Evolutionary conservation across 2,113 vertebrate genomes (phyloP).

Genomic region (Dasyornis broadbenti): DNA sequence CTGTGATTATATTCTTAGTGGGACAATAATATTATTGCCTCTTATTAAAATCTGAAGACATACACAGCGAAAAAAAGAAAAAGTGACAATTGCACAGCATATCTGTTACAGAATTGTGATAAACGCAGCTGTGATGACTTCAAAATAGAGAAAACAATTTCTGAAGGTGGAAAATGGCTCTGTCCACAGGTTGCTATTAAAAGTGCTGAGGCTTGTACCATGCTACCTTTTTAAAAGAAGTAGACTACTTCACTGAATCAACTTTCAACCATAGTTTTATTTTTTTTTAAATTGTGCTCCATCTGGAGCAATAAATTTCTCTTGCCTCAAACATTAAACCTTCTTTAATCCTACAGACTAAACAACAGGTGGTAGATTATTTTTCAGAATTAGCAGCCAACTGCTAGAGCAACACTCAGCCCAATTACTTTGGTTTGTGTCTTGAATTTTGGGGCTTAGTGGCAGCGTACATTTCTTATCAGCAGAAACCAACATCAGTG

Average conservation of each 20-base stretch:
- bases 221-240: background rate
- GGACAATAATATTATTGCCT: background rate
- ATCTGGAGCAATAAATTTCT: constrained; percentile 23
- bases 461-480: background rate
- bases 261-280: background rate
- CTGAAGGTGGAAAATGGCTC: background rate
- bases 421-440: background rate
- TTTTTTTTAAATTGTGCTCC: background rate
- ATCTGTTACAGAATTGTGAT: background rate
- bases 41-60: constrained; percentile 13
- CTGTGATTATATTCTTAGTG: background rate
- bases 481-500: background rate
- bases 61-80: background rate
- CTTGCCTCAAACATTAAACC: constrained; percentile 9
- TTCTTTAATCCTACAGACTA: constrained; percentile 34
- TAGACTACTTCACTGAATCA: background rate
- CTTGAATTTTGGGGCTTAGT: background rate
- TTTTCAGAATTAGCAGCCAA: constrained; percentile 46
- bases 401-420: constrained; percentile 1
- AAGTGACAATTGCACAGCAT: background rate
- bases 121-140: background rate
- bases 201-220: background rate
- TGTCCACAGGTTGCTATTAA: background rate
- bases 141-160: background rate
- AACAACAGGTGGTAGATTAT: constrained; percentile 60